Percentiles rank a stretch among this genome's conserved stretches.
These are phyloP conservation scores for Danio choprae DNA, from an alignment of 2,797 vertebrate genomes.

Conservation along the genomic window DNA sequence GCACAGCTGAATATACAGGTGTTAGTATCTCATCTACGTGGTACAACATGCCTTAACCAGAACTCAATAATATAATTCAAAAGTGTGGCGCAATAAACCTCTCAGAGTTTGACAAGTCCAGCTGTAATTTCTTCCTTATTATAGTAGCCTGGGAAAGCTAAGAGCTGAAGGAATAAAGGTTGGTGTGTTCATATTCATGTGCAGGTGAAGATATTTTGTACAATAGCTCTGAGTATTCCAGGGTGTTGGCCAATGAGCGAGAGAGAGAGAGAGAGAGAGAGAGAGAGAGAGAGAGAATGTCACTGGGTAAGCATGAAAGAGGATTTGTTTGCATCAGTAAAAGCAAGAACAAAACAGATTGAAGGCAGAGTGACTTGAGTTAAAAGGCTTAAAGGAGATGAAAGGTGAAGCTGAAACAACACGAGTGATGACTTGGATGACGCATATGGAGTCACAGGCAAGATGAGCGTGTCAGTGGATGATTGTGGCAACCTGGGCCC, in stretches of 20 bases:
- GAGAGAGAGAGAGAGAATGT: background rate
- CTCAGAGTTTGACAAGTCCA: background rate
- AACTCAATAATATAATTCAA: conserved; percentile 13
- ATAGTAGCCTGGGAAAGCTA: conserved; percentile 24
- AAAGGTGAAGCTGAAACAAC: conserved; percentile 12
- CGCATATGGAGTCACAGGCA: background rate
- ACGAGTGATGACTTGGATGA: background rate
- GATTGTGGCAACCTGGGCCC: conserved; percentile 53
- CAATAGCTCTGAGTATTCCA: conserved; percentile 28
- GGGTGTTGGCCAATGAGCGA: conserved; percentile 18
- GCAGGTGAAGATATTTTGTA: conserved; percentile 28
- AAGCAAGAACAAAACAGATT: background rate
- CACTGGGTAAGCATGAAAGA: conserved; percentile 23
- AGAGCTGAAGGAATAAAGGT: conserved; percentile 34
- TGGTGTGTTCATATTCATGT: conserved; percentile 14
- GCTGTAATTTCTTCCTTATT: conserved; percentile 11
- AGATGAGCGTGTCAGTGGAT: background rate
- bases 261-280: no score
- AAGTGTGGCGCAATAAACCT: background rate
- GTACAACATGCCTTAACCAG: background rate
- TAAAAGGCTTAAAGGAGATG: conserved; percentile 11
- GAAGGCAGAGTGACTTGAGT: conserved; percentile 2
- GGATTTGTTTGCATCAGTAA: conserved; percentile 32
- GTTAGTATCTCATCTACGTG: conserved; percentile 49
- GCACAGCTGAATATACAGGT: background rate